phyloP scores from a whole-genome alignment of 2,888 invertebrate species.

The Chrysina gloriosa region DNA sequence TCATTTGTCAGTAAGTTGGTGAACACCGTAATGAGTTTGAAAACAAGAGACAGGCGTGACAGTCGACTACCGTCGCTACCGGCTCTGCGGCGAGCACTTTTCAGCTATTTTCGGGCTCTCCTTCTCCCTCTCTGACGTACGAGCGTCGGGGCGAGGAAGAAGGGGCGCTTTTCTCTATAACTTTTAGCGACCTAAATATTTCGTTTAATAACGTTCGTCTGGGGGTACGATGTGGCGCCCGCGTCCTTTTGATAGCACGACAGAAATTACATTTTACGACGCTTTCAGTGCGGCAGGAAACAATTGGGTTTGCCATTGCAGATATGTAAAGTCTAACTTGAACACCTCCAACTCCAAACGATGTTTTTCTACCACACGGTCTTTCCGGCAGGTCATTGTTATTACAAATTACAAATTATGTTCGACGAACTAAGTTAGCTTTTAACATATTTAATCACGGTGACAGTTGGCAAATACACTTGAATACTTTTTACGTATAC shows the following conservation, averaged over 20 bases:
- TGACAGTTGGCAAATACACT: too few relatives aligned
- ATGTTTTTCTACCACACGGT: too few relatives aligned
- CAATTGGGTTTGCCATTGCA: too few relatives aligned
- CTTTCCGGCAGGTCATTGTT: too few relatives aligned
- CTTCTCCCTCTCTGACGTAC: constrained; percentile 1
- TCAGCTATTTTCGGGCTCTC: constrained; percentile 32
- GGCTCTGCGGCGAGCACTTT: constrained; percentile 26
- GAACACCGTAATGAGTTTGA: constrained; percentile 65
- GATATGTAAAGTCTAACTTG: too few relatives aligned
- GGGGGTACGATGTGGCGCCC: constrained; percentile 3
- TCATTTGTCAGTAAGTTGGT: constrained; percentile 65
- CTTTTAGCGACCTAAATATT: constrained; percentile 37
- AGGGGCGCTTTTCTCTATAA: constrained; percentile 38
- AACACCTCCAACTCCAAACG: too few relatives aligned
- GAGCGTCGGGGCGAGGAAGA: background rate
- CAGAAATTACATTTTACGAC: constrained; percentile 5
- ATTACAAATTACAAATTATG: too few relatives aligned
- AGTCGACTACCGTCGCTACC: constrained; percentile 40
- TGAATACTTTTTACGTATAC: too few relatives aligned
- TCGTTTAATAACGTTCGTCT: constrained; percentile 37
- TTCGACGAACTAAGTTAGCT: too few relatives aligned
- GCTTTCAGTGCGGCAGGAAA: too few relatives aligned
- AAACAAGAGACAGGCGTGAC: constrained; percentile 65
- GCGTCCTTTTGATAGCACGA: background rate
- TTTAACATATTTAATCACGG: too few relatives aligned